These are phyloP conservation scores for Corydoras maculifer DNA, from an alignment of 2,113 vertebrate species.

Conservation along the genomic window DNA sequence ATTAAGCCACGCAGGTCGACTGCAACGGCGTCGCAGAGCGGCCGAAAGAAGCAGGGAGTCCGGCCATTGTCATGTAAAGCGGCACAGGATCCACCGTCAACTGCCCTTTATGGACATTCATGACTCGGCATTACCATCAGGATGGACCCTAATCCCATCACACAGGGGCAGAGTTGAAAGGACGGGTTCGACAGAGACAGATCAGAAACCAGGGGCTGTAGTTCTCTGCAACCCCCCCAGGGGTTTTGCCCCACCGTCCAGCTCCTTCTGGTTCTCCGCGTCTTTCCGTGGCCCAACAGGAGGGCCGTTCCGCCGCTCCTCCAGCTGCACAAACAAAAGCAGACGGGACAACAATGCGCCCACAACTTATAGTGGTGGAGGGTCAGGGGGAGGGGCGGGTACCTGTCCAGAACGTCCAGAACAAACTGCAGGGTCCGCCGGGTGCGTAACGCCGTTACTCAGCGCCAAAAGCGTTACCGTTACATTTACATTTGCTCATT, in stretches of 20 bases:
- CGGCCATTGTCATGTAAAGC: conserved; percentile 41
- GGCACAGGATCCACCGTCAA: conserved; percentile 40
- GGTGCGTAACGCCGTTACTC: no score
- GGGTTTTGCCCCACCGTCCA: conserved; percentile 10
- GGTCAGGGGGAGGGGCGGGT: conserved; percentile 20
- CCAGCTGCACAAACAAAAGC: conserved; percentile 72
- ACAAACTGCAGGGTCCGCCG: not conserved
- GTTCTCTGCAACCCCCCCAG: conserved; percentile 11
- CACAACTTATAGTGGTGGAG: conserved; percentile 3
- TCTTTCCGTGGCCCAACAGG: conserved; percentile 43
- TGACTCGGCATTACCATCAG: conserved; percentile 44
- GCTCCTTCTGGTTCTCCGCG: conserved; percentile 2
- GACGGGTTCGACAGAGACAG: conserved; percentile 32
- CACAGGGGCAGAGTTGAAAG: conserved; percentile 33
- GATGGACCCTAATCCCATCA: conserved; percentile 43
- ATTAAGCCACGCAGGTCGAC: conserved; percentile 12
- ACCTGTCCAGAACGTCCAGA: conserved; percentile 49
- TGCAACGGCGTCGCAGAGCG: not conserved
- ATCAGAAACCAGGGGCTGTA: conserved; percentile 21
- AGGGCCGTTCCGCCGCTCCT: conserved; percentile 46
- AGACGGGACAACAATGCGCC: conserved; percentile 55
- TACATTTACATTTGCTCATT: no score
- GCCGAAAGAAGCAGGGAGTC: conserved; percentile 3
- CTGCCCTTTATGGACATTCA: conserved; percentile 45
- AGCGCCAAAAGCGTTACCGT: no score